Evolutionary conservation across 2,888 invertebrate genomes (phyloP).

Genomic region (Formica aserva): DNA sequence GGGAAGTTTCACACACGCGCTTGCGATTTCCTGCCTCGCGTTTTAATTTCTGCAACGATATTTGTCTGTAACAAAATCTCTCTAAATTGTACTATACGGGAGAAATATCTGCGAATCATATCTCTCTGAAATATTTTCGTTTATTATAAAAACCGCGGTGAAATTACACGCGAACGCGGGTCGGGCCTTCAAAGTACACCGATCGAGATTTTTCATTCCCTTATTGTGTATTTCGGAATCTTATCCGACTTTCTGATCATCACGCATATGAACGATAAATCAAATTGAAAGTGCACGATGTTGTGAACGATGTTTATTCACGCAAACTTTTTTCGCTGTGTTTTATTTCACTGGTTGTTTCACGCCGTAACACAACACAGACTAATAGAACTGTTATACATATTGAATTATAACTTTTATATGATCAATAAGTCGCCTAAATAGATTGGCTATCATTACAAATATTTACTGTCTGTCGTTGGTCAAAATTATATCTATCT

Average conservation of each 20-base stretch:
- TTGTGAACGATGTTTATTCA: constrained; percentile 32
- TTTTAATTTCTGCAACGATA: constrained; percentile 14
- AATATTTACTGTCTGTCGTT: constrained; percentile 60
- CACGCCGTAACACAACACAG: background rate
- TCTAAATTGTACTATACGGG: background rate
- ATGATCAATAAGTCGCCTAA: constrained; percentile 27
- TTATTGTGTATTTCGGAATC: constrained; percentile 37
- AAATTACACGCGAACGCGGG: constrained; percentile 28
- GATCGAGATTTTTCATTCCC: constrained; percentile 27
- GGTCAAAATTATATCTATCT: constrained; percentile 29
- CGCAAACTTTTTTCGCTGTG: constrained; percentile 5
- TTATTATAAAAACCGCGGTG: background rate
- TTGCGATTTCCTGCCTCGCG: background rate
- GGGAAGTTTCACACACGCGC: background rate
- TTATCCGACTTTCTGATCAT: constrained; percentile 39
- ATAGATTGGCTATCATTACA: constrained; percentile 30
- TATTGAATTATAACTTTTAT: constrained; percentile 33
- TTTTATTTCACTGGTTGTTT: constrained; percentile 1
- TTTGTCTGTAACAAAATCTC: background rate
- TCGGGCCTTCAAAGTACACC: background rate
- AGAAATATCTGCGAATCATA: constrained; percentile 25
- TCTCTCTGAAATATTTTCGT: constrained; percentile 15
- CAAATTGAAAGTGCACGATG: constrained; percentile 43
- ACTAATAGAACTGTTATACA: background rate
- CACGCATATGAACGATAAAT: constrained; percentile 47